These are phyloP conservation scores for Trilocha varians DNA, from an alignment of 2,888 invertebrate species.

Conservation along the genomic window DNA sequence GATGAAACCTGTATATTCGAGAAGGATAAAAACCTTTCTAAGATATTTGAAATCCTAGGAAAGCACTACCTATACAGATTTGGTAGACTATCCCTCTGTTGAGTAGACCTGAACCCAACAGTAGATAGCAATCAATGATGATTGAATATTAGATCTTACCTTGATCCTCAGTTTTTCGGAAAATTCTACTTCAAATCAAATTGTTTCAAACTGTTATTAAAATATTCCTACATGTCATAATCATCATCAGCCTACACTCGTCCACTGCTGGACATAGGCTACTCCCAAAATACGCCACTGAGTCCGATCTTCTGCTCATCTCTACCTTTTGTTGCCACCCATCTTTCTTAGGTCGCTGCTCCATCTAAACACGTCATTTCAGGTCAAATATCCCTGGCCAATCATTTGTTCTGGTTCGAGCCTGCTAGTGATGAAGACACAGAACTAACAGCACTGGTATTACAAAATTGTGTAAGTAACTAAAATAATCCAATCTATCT, in stretches of 20 bases:
- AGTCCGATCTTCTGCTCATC: neutral
- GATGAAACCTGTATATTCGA: too few species aligned
- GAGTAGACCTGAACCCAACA: too few species aligned
- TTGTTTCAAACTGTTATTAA: neutral
- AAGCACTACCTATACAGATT: too few species aligned
- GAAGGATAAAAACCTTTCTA: too few species aligned
- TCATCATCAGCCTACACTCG: too few species aligned
- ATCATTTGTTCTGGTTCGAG: constrained; percentile 22
- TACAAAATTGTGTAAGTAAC: constrained; percentile 21
- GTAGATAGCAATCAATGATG: too few species aligned
- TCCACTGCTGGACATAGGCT: too few species aligned
- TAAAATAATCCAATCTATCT: too few species aligned
- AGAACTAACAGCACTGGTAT: constrained; percentile 15
- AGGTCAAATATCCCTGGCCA: constrained; percentile 27
- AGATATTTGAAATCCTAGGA: too few species aligned
- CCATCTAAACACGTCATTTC: neutral
- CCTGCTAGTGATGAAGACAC: constrained; percentile 15
- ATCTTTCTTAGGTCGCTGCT: neutral
- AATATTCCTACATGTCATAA: too few species aligned
- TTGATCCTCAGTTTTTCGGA: too few species aligned
- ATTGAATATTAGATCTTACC: neutral
- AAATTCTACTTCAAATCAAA: neutral
- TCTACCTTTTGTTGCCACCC: neutral
- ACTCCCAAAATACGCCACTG: too few species aligned
- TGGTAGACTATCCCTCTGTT: neutral